These are phyloP conservation scores for Phalacrocorax carbo DNA, from an alignment of 2,113 vertebrate species.

Conservation along the genomic window DNA sequence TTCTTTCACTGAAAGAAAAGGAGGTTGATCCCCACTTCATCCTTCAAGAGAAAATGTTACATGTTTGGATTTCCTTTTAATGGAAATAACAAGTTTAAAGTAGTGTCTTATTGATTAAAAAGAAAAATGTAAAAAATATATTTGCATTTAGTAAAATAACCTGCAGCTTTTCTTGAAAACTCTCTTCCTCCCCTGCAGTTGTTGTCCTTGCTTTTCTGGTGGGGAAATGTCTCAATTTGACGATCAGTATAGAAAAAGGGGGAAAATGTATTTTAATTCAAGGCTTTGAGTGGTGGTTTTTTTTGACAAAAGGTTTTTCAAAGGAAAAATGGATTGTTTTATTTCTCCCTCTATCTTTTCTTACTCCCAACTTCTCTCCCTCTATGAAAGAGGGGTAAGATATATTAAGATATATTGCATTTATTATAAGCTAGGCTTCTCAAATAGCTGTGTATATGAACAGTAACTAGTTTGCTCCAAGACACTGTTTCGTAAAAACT, in stretches of 20 bases:
- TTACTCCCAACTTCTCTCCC: not conserved
- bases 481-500: not conserved
- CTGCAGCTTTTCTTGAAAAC: not conserved
- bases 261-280: not conserved
- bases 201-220: not conserved
- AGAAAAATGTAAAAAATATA: not conserved
- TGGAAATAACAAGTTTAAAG: not conserved
- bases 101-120: not conserved
- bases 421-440: not conserved
- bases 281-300: not conserved
- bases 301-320: not conserved
- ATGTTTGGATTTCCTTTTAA: not conserved
- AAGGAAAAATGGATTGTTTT: not conserved
- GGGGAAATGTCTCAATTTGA: not conserved
- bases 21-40: not conserved
- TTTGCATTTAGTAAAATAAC: not conserved
- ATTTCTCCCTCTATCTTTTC: not conserved
- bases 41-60: not conserved
- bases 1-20: not conserved
- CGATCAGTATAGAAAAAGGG: not conserved
- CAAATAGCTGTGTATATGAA: not conserved
- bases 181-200: not conserved
- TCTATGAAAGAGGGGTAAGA: not conserved
- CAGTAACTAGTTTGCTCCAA: not conserved
- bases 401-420: not conserved